Base-by-base conservation (phyloP, 2,113 vertebrate genomes). In the Hydrolagus affinis region DNA sequence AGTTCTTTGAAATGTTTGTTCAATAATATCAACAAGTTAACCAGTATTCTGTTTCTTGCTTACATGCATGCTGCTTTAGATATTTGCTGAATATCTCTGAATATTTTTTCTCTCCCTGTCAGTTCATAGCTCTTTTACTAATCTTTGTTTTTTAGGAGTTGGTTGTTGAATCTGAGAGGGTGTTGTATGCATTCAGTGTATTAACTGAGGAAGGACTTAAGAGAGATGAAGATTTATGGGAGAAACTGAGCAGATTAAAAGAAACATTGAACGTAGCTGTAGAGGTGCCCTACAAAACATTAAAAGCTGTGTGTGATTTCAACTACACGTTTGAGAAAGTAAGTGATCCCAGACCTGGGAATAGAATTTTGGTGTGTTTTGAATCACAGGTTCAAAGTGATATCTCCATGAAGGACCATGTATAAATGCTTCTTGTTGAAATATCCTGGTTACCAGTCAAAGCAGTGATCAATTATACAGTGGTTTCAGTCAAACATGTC, bases 251-350 rank as follows among this genome's bases (percentile, higher is more conserved):
- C 78, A 86, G 85, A 19, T 86, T 89, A 32, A 92, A 91, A 85
- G 86, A 91, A 0, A 87, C 87, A 8, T 90, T 94, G 1, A 71
- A 76, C 85, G 87, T 89, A 6, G 71, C 88, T 0, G 88, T 90
- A 9, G 85, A 88, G 8, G 85, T 87, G 0, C 90, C 87, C 1
- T 86, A 89, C 23, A 90, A 89, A 68, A 92, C 88, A 25, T 90
- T 94, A 25, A 85, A 87, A 74, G 88, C 88, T 0, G 89, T 91
- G 19, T 90, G 88, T 28, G 89, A 83, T 86, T 94, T 91, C 88
- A 90, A 93, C 72, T 88, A 44, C 30, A 86, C 86, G 86, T 90
- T 89, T 86, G 88, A 83, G 86, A 91, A 91, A 88, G 93, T 89
- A 86, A n/a, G 88, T 86, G 57, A 10, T 19, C 2, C 57, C 70